A percentile compares a stretch with the other conserved stretches of the same genome.
Conservation (phyloP, 2,888 invertebrate genomes). For the Patella ulyssiponensis region DNA sequence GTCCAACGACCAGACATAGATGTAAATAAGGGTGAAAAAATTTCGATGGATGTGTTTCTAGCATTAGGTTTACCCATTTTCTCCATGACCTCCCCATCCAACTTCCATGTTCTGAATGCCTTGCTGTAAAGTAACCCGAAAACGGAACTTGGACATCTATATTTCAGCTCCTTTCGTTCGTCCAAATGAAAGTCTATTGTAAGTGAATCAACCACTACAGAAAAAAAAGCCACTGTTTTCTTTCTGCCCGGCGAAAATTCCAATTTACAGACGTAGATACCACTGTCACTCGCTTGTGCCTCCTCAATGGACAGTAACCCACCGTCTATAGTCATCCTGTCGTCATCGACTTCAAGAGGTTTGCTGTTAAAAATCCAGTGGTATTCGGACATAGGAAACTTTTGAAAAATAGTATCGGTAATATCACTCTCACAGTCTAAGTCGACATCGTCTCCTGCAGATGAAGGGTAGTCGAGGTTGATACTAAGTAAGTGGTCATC, state of each 20-base stretch:
- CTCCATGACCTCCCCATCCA: not conserved
- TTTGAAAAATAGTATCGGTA: not conserved
- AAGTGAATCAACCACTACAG: not conserved
- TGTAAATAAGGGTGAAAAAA: not conserved
- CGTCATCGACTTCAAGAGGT: not conserved
- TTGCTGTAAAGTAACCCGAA: not conserved
- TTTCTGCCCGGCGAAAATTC: not conserved
- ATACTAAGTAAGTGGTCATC: too few species aligned
- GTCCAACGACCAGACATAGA: not conserved
- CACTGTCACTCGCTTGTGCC: not conserved
- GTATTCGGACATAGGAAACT: not conserved
- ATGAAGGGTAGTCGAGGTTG: too few species aligned
- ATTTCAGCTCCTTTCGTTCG: not conserved
- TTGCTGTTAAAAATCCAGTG: not conserved
- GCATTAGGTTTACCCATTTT: not conserved
- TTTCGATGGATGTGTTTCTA: not conserved
- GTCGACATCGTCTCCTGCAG: not conserved
- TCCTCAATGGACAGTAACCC: not conserved
- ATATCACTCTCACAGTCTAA: not conserved
- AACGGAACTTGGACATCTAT: not conserved
- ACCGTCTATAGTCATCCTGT: not conserved
- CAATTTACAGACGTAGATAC: not conserved
- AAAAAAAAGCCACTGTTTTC: not conserved
- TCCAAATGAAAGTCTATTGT: not conserved
- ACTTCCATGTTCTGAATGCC: not conserved